These are phyloP conservation scores for Globodera rostochiensis DNA, from an alignment of 1,140 invertebrate genomes.

Conservation along the genomic window DNA sequence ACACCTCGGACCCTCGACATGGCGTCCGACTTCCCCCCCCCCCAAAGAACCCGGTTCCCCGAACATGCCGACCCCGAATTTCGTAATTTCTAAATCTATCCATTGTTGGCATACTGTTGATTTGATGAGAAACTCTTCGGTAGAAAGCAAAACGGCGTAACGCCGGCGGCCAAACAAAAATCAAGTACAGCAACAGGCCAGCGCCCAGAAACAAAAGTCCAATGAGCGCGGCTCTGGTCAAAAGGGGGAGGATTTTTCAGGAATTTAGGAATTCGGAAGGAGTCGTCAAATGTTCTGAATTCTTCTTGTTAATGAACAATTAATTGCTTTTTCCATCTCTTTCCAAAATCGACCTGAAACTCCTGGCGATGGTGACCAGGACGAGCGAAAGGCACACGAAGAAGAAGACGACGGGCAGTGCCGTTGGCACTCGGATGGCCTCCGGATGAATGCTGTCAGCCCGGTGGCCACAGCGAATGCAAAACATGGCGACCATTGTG, in stretches of 20 bases:
- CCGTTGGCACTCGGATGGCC: constrained; percentile 44
- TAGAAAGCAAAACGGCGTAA: constrained; percentile 16
- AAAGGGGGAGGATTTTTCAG: too few species aligned
- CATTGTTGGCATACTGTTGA: constrained; percentile 25
- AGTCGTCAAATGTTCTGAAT: too few species aligned
- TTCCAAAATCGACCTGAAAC: constrained; percentile 19
- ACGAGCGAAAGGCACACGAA: constrained; percentile 40
- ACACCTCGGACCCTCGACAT: too few species aligned
- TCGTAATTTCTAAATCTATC: neutral
- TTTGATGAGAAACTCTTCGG: constrained; percentile 12
- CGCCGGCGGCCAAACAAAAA: constrained; percentile 33
- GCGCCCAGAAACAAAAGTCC: constrained; percentile 28
- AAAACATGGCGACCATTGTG: constrained; percentile 54
- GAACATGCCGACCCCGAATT: too few species aligned
- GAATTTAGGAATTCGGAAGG: too few species aligned
- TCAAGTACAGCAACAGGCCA: constrained; percentile 29
- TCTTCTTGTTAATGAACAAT: too few species aligned
- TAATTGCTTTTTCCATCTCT: too few species aligned
- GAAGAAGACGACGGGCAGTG: constrained; percentile 51
- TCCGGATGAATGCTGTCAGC: constrained; percentile 40
- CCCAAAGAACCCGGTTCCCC: too few species aligned
- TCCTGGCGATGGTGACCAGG: constrained; percentile 37
- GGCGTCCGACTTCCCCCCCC: too few species aligned
- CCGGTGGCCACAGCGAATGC: constrained; percentile 39
- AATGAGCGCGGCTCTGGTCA: neutral